Conservation (phyloP, 2,797 vertebrate species). For the Neopelma chrysocephalum region DNA sequence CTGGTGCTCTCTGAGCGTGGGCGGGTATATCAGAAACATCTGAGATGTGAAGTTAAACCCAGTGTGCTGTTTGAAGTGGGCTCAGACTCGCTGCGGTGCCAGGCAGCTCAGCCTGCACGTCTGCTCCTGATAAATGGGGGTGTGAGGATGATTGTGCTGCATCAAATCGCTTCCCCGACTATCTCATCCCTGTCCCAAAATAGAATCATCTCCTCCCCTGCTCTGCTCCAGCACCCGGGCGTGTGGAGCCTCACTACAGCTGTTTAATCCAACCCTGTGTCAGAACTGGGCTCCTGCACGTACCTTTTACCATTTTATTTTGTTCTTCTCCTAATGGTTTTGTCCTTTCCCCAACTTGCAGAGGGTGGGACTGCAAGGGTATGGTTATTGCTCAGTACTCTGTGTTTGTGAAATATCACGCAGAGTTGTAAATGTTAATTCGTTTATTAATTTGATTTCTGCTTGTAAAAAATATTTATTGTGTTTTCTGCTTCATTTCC, state of each 20-base stretch:
- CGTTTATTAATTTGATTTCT: neutral
- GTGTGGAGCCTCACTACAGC: neutral
- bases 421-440: neutral
- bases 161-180: neutral
- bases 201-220: neutral
- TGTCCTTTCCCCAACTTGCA: neutral
- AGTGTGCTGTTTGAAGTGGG: neutral
- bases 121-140: neutral
- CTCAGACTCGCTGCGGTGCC: neutral
- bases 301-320: neutral
- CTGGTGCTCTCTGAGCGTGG: neutral
- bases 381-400: neutral
- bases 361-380: neutral
- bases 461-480: neutral
- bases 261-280: neutral
- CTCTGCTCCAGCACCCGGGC: rapidly evolving
- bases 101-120: neutral
- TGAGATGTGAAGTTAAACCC: neutral
- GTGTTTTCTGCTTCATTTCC: neutral
- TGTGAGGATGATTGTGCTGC: neutral
- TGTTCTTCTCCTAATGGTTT: neutral
- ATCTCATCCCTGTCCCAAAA: neutral
- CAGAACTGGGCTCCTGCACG: neutral
- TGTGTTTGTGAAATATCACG: neutral
- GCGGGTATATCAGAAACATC: neutral